Percentiles rank a stretch among this genome's conserved stretches.
phyloP scores from a whole-genome alignment of 1,140 invertebrate species.

The Apis laboriosa region DNA sequence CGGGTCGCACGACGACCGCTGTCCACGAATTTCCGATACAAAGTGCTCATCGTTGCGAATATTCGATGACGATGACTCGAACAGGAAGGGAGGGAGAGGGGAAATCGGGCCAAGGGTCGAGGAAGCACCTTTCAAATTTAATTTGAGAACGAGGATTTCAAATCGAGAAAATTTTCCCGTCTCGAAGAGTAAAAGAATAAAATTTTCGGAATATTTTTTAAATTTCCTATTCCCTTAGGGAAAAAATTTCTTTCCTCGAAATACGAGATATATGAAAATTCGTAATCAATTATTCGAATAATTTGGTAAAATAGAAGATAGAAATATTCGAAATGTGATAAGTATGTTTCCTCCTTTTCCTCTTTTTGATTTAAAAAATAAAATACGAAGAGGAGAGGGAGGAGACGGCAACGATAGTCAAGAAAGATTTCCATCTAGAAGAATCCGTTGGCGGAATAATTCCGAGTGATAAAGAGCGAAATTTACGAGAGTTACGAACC shows the following conservation, averaged over 20 bases:
- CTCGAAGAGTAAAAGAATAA: too few relatives aligned
- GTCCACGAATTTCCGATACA: slow-evolving; percentile 36
- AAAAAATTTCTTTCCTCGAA: too few relatives aligned
- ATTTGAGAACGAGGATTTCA: neutral
- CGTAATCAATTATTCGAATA: too few relatives aligned
- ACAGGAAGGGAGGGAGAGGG: slow-evolving; percentile 33
- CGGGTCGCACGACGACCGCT: slow-evolving; percentile 42
- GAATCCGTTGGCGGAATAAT: slow-evolving; percentile 23
- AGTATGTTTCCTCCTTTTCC: too few relatives aligned
- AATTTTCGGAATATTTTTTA: too few relatives aligned
- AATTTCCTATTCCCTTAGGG: too few relatives aligned
- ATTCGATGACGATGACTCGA: slow-evolving; percentile 53
- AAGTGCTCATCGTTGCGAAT: slow-evolving; percentile 48
- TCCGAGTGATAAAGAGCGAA: slow-evolving; percentile 50
- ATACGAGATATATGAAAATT: too few relatives aligned
- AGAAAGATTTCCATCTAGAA: slow-evolving; percentile 51
- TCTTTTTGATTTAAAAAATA: too few relatives aligned
- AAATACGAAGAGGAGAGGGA: neutral
- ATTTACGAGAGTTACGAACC: slow-evolving; percentile 48
- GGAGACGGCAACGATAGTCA: neutral
- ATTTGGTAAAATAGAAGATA: too few relatives aligned
- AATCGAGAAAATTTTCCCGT: too few relatives aligned
- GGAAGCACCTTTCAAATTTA: neutral
- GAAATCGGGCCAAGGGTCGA: slow-evolving; percentile 51
- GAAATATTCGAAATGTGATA: too few relatives aligned